These are phyloP conservation scores for Oncorhynchus mykiss DNA, from an alignment of 2,113 vertebrate species.

Conservation along the genomic window DNA sequence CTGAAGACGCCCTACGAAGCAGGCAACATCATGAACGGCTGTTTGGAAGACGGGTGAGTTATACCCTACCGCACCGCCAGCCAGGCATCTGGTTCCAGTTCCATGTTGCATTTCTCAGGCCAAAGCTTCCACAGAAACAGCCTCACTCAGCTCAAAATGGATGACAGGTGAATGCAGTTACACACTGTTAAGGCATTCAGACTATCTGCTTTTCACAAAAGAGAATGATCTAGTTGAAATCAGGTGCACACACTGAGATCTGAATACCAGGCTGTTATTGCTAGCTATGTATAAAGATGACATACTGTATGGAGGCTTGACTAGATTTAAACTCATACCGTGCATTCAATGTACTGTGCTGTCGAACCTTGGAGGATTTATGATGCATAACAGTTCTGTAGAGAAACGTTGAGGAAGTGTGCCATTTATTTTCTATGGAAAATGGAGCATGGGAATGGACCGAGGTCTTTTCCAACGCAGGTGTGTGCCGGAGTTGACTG, in stretches of 20 bases:
- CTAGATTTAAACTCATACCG: neutral
- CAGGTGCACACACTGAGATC: neutral
- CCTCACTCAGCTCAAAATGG: neutral
- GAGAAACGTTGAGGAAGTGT: slow-evolving; percentile 5
- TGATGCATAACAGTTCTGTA: slow-evolving; percentile 8
- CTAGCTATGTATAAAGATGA: neutral
- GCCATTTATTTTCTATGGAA: slow-evolving; percentile 13
- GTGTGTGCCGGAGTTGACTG: slow-evolving; percentile 28
- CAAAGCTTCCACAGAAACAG: neutral
- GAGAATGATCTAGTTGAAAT: neutral
- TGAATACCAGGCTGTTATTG: neutral
- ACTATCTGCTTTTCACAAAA: neutral
- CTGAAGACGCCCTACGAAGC: slow-evolving; percentile 84
- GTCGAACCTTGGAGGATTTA: slow-evolving; percentile 5
- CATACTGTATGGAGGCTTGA: neutral
- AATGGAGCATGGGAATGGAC: slow-evolving; percentile 1
- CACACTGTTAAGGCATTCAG: neutral
- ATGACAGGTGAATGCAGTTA: slow-evolving; percentile 9
- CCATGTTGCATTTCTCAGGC: neutral
- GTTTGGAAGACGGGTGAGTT: slow-evolving; percentile 87
- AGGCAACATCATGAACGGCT: slow-evolving; percentile 83
- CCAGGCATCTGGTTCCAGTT: slow-evolving; percentile 11
- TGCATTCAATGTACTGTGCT: neutral
- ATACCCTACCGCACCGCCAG: neutral
- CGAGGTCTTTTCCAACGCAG: slow-evolving; percentile 29